These are phyloP conservation scores for Clupea harengus DNA, from an alignment of 2,113 vertebrate genomes.

Conservation along the genomic window DNA sequence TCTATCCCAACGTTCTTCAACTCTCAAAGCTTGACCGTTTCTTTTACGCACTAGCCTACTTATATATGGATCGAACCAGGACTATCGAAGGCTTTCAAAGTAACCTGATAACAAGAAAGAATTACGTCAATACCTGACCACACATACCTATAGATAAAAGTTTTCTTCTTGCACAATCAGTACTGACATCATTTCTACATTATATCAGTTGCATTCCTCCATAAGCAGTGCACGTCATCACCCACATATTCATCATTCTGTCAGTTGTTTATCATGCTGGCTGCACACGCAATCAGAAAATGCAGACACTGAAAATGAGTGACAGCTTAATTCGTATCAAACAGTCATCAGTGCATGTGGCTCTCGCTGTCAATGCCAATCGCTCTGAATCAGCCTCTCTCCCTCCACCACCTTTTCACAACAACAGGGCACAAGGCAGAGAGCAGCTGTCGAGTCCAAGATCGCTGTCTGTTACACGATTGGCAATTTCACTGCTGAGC, in stretches of 20 bases:
- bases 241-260: neutral
- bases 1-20: neutral
- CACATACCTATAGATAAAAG: neutral
- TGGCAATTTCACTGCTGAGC: neutral
- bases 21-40: neutral
- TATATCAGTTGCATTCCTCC: neutral
- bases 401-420: neutral
- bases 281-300: conserved; percentile 37
- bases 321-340: conserved; percentile 45
- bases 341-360: conserved; percentile 27
- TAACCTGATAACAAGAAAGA: neutral
- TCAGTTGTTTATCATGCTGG: neutral
- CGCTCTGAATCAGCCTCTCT: conserved; percentile 31
- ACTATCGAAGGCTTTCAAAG: neutral
- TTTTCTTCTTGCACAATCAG: neutral
- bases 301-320: conserved; percentile 34
- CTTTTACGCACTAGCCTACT: neutral
- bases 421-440: conserved; percentile 14
- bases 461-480: neutral
- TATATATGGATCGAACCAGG: neutral
- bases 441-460: conserved; percentile 9
- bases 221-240: neutral
- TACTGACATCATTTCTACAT: neutral
- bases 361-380: conserved; percentile 30
- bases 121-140: neutral